Evolutionary conservation across 2,888 invertebrate genomes (phyloP), one percentile per base, ranked within the genome.

Genomic region (Scaptomyza polygonia): DNA sequence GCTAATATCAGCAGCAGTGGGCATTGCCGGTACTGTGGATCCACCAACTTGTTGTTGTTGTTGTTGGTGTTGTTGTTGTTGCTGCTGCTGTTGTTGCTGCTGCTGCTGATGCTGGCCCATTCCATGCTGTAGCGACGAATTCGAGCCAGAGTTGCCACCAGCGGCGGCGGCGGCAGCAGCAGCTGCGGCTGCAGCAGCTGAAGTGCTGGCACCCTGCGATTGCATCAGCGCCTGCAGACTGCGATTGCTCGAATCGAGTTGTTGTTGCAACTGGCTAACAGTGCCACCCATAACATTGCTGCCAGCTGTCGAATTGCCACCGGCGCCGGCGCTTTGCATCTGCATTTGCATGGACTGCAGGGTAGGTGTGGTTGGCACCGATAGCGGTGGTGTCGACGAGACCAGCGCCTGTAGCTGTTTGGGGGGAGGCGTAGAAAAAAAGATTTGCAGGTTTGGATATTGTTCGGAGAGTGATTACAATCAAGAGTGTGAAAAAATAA

Each of bases 331-430:
- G 67, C 86, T 84, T 81, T 91, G 91, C 88, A 91, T 90, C 72
- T 90, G 90, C 86, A 90, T 90, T 87, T 90, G 90, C 90, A 91
- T 90, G 54, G 91, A 91, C 69, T 91, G 90, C 73, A 91, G 81
- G 25, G 91, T 90, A 45, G 91, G 90, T 52, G 91, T 89, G 64
- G 91, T 90, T 57, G 92, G 91, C 69, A 91, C 90, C 73, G 91
- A 91, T 51, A 91, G 76, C 53, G 91, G 91, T 14, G 91, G 91
- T 51, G 91, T 91, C 73, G 91, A 91, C 53, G 91, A 91, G 55
- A 92, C 92, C 89, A 92, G 88, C 65, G 92, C 92, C 90, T 92
- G 92, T 79, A 92, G 90, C 92, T 92, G 89, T 85, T 71, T 45
- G 25, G 30, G 27, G 29, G 11, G 25, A 25, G 14, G 49, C 61